A percentile compares a stretch with the other conserved stretches of the same genome.
Conservation (phyloP, 2,888 invertebrate genomes). For the Calameuta idolon region DNA sequence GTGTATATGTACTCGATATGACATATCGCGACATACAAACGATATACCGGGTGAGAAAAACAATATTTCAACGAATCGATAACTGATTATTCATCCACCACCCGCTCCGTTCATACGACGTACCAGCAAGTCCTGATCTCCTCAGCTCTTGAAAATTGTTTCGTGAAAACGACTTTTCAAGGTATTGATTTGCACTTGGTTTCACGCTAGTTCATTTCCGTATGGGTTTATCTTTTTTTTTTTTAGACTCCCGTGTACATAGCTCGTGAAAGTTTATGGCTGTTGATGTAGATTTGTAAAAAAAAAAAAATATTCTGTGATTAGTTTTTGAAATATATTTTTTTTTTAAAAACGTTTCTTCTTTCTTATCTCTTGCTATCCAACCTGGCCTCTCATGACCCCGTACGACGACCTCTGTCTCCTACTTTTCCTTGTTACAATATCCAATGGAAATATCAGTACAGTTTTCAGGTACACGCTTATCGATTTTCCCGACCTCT, state of each 20-base stretch:
- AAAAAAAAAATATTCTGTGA: too few relatives aligned
- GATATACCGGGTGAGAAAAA: not conserved
- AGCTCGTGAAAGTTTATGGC: not conserved
- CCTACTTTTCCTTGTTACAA: too few relatives aligned
- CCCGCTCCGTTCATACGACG: not conserved
- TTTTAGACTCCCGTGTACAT: not conserved
- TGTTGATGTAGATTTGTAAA: too few relatives aligned
- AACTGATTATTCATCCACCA: not conserved
- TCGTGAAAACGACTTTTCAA: not conserved
- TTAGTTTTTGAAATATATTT: too few relatives aligned
- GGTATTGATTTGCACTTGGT: not conserved
- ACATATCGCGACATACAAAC: not conserved
- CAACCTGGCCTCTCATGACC: too few relatives aligned
- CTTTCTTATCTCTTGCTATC: too few relatives aligned
- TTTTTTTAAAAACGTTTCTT: too few relatives aligned
- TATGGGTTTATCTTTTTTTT: not conserved
- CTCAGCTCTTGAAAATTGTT: not conserved
- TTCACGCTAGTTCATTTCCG: not conserved
- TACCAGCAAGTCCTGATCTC: not conserved
- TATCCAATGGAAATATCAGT: too few relatives aligned
- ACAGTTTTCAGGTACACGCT: too few relatives aligned
- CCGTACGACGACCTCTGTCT: too few relatives aligned
- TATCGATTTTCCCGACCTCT: too few relatives aligned
- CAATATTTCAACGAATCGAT: not conserved
- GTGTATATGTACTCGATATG: not conserved